Base-by-base conservation (phyloP, 1,140 invertebrate species). In the Hypothenemus hampei region DNA sequence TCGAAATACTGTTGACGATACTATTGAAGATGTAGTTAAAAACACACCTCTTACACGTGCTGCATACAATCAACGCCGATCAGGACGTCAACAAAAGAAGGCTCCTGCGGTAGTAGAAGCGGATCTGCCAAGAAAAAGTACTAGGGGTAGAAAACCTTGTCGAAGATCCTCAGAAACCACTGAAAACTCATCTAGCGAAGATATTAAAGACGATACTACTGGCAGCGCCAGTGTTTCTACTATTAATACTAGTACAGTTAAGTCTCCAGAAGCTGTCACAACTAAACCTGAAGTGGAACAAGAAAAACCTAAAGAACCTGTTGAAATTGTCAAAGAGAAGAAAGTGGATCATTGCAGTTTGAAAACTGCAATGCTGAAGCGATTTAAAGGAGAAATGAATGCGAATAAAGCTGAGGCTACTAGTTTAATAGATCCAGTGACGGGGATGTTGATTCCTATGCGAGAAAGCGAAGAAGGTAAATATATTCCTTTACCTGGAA, bases 21-120 rank as follows among this genome's bases (percentile, higher is more conserved):
- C 86, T 1, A 91, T 93, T 58, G 91, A 93, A 52, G 89, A 93
- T 63, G 87, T 91, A 2, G 80, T 90, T 0, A 80, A 86, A 57
- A 82, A 84, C 56, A 67, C 79, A 0, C 62, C 72, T 1, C 49
- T 71, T 45, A 65, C 72, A 20, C 40, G 70, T 56, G 59, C 68
- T 24, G 58, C 65, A 45, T 49, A 71, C 64, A 15, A 71, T 70
- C 35, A 65, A 23, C 64, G 65, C 24, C 53, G 53, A 49, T 69
- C 64, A 7, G 21, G 63, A 10, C 55, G 71, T 13, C 58, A 58
- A 55, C 53, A 60, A 37, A 61, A 24, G 22, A 73, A 75, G 40
- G 65, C 26, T 51, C 65, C 26, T 66, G 67, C 0, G 64, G 65
- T 29, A 46, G 67, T 67, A 39, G 48, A 61, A 46, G 44, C 23